Evolutionary conservation across 2,888 invertebrate genomes (phyloP), one percentile per base, ranked within the genome.

Genomic region (Stenolophus ochropezus): DNA sequence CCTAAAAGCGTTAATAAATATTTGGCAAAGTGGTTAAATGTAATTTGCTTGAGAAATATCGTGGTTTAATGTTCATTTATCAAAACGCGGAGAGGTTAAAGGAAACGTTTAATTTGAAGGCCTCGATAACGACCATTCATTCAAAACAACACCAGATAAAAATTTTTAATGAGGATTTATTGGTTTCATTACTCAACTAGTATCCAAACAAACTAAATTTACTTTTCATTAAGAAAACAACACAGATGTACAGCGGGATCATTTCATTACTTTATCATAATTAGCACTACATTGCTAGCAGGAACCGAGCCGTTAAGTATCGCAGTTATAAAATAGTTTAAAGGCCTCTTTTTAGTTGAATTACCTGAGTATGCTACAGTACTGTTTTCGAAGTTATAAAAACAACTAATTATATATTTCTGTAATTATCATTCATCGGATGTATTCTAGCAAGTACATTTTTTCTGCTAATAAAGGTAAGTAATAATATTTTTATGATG

Each of bases 1-100:
- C 49, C 51, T 78, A 78, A 78, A 78, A 78, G 78, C 78, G 78
- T 78, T 78, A 78, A 78, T 78, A 78, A 78, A 78, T 78, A 78
- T 78, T 78, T 78, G 69, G 65, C 65, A 16, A 69, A 78, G 47
- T 77, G 61, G 77, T 65, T 77, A 65, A 65, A 58, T 77, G 65
- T 77, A 77, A 77, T 77, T 65, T 77, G 77, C 61, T 58, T 58
- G 16, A 65, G 77, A 65, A 78, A 61, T 77, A 77, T 61, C 49
- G 69, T 27, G 69, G 65, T 69, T 78, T 78, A 65, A 78, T 69
- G 78, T 69, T 78, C 78, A 78, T 78, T 78, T 65, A 78, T 78
- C 78, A 78, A 78, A 78, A 78, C 21, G 20, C 53, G 23, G 65
- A 77, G 65, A 77, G 65, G 77, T 61, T 58, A 61, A 61, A 61